Evolutionary conservation across 1,140 invertebrate species (phyloP), one percentile per base, ranked within the genome.

Genomic region (Antheraea mylitta): DNA sequence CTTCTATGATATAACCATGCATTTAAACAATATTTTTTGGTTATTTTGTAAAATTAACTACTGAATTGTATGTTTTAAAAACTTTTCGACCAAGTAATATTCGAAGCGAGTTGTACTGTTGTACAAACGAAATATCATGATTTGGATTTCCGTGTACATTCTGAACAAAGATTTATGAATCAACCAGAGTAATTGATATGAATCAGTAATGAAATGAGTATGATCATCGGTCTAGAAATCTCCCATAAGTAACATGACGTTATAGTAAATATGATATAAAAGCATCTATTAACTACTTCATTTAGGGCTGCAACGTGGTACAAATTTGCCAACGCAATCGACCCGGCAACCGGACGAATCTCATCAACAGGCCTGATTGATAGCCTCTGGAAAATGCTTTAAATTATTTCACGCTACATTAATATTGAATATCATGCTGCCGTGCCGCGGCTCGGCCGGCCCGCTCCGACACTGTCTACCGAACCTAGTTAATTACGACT

Each of bases 331-430:
- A 80, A 80, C 78, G 82, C 82, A 81, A 78, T 82, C 81, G 78
- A 80, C 73, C 72, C 76, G 78, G 72, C 72, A 61, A 72, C 80
- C 79, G 81, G 73, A 72, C 77, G 80, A 86, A 90, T 87, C 83
- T 91, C 89, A 89, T 89, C 89, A 91, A 85, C 81, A 58, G 78
- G 36, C 80, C 77, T 81, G 85, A 89, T 87, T 89, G 85, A 89
- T 89, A 85, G 85, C 81, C 85, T 69, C 78, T 82, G 83, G 85
- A 87, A 88, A 91, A 87, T 81, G 86, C 76, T 89, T 82, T 76
- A 83, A 89, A 89, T 85, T 87, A 88, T 91, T 89, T 89, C 72
- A 85, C 81, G 83, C 77, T 84, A 85, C 85, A 89, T 89, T 86
- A 81, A 86, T 89, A 87, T 86, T 89, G 81, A 85, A 87, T 85